phyloP scores from a whole-genome alignment of 2,113 vertebrate genomes.

The Pteruthius melanotis region DNA sequence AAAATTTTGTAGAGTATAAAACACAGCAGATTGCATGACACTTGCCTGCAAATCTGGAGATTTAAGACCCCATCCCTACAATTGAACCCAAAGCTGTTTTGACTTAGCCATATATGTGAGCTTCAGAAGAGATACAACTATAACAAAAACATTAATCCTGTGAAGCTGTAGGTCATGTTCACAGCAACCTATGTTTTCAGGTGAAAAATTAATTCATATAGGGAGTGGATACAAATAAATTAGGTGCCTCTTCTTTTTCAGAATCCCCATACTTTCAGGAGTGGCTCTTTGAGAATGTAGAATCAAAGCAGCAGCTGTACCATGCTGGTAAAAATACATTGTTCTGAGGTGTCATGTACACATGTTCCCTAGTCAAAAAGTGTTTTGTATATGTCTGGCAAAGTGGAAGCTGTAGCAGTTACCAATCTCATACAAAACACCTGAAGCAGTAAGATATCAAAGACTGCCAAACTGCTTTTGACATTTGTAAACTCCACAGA shows the following conservation, averaged over 20 bases:
- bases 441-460: background rate
- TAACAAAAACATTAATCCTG: background rate
- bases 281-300: background rate
- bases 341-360: background rate
- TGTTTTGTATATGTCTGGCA: background rate
- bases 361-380: fast-evolving
- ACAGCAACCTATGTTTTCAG: background rate
- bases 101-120: background rate
- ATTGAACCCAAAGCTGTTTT: background rate
- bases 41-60: background rate
- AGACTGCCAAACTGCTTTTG: background rate
- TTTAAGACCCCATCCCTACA: background rate
- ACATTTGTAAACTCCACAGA: background rate
- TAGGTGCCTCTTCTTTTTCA: background rate
- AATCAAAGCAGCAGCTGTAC: background rate
- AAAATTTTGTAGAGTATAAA: background rate
- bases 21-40: background rate
- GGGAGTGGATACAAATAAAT: background rate
- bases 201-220: background rate
- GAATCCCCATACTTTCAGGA: background rate
- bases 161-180: background rate
- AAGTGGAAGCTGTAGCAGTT: background rate
- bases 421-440: background rate
- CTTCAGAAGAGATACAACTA: background rate
- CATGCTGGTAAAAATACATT: background rate